phyloP scores from a whole-genome alignment of 64 coral and sea anemone species.

The Orbicella faveolata region DNA sequence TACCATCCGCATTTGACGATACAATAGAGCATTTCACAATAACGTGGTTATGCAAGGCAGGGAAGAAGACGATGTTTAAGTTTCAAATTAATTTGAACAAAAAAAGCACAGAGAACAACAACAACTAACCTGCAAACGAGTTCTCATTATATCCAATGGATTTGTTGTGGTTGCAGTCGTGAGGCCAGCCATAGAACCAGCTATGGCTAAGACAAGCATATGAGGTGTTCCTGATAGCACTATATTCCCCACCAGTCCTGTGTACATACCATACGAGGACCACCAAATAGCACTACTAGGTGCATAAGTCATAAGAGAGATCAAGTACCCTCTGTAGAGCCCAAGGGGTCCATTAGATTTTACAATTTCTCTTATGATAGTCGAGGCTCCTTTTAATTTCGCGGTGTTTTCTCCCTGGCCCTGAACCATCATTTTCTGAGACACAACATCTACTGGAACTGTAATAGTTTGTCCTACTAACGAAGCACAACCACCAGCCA shows the following conservation, averaged over 20 bases:
- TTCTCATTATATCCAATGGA: constrained; percentile 83
- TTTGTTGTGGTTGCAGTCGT: constrained; percentile 76
- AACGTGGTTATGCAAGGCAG: too few relatives aligned
- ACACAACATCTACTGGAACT: constrained; percentile 91
- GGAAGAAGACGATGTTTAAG: too few relatives aligned
- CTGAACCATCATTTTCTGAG: constrained; percentile 94
- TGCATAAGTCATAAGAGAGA: constrained; percentile 93
- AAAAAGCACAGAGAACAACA: background rate
- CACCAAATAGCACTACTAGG: constrained; percentile 97
- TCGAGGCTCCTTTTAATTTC: constrained; percentile 71
- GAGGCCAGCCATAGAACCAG: constrained; percentile 74
- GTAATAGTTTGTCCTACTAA: constrained; percentile 91
- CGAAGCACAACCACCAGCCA: constrained; percentile 90
- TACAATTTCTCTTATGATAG: constrained; percentile 63
- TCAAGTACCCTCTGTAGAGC: constrained; percentile 87
- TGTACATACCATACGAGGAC: constrained; percentile 75
- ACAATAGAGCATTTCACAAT: too few relatives aligned
- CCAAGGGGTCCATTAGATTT: constrained; percentile 55
- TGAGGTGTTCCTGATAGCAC: constrained; percentile 75
- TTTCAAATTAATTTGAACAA: background rate
- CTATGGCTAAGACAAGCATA: constrained; percentile 67
- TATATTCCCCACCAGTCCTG: constrained; percentile 52
- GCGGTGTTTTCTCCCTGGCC: constrained; percentile 70
- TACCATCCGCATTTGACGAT: too few relatives aligned
- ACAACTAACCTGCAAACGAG: constrained; percentile 74